These are phyloP conservation scores for Teinopalpus imperialis DNA, from an alignment of 2,888 invertebrate species.

Conservation along the genomic window DNA sequence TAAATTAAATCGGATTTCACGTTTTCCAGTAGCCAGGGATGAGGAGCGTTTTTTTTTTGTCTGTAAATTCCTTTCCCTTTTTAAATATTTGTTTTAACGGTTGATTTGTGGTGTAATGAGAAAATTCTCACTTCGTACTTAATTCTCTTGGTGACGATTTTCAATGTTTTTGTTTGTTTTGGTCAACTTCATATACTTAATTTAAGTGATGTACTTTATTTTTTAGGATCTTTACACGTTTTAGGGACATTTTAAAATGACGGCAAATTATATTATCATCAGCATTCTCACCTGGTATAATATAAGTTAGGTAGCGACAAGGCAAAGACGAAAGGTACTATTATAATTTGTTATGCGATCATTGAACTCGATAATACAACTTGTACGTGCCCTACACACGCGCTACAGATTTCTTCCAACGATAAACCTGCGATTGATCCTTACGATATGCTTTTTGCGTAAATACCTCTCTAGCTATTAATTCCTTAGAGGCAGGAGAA, in stretches of 20 bases:
- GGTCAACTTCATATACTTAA: too few relatives aligned
- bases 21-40: constrained; percentile 76
- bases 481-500: constrained; percentile 57
- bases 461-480: constrained; percentile 61
- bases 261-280: too few relatives aligned
- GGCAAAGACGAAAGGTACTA: constrained; percentile 81
- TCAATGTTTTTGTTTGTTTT: too few relatives aligned
- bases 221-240: too few relatives aligned
- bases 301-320: constrained; percentile 79
- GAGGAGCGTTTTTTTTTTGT: constrained; percentile 75
- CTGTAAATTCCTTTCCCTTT: constrained; percentile 75
- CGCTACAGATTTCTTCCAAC: constrained; percentile 68
- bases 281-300: constrained; percentile 79
- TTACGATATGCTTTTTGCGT: constrained; percentile 76
- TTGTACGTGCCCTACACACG: constrained; percentile 72
- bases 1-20: constrained; percentile 82
- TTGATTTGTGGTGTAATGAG: constrained; percentile 79
- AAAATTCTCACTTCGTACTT: constrained; percentile 73
- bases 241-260: too few relatives aligned
- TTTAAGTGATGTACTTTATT: too few relatives aligned
- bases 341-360: constrained; percentile 73
- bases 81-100: constrained; percentile 80
- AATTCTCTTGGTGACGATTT: constrained; percentile 38
- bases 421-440: constrained; percentile 77
- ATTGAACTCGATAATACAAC: constrained; percentile 61